Conservation (phyloP, 2,888 invertebrate species). For the Ormyrus thymus region DNA sequence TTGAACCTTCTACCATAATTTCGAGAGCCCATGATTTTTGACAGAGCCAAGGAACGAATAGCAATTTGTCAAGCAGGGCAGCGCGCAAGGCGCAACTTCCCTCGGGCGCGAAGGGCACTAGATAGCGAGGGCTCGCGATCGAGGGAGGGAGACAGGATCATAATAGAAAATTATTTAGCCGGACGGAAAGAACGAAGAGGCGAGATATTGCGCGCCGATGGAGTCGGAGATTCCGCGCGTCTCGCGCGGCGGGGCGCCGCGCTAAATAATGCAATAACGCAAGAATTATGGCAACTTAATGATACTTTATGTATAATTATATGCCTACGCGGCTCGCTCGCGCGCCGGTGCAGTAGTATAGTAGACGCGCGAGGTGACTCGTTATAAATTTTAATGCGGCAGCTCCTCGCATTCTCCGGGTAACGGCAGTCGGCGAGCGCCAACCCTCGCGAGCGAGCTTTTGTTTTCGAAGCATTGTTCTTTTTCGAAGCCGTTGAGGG, state of each 20-base stretch:
- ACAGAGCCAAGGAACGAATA: too few species aligned
- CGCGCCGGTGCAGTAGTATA: conserved; percentile 28
- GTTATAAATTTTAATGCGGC: conserved; percentile 54
- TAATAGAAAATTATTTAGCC: conserved; percentile 49
- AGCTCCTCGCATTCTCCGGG: conserved; percentile 17
- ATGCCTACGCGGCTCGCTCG: conserved; percentile 52
- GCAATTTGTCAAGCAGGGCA: too few species aligned
- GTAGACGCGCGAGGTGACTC: conserved; percentile 28
- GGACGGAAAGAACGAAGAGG: conserved; percentile 43
- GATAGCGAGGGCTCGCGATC: too few species aligned
- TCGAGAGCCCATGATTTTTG: too few species aligned
- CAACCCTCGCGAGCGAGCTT: background rate
- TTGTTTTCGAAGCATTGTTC: background rate
- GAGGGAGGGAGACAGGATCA: background rate
- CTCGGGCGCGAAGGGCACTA: too few species aligned
- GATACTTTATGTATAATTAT: conserved; percentile 73
- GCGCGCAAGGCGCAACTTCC: too few species aligned
- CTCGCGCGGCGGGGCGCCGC: conserved; percentile 67
- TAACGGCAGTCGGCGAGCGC: too few species aligned
- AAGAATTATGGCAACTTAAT: conserved; percentile 73
- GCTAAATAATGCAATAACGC: conserved; percentile 74
- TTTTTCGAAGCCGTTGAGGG: background rate
- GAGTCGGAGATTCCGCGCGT: conserved; percentile 64
- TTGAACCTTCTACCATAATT: too few species aligned
- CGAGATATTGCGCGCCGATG: conserved; percentile 57